Evolutionary conservation across 2,888 invertebrate species (phyloP), one percentile per base, ranked within the genome.

Genomic region (Gandaritis pyraliata): DNA sequence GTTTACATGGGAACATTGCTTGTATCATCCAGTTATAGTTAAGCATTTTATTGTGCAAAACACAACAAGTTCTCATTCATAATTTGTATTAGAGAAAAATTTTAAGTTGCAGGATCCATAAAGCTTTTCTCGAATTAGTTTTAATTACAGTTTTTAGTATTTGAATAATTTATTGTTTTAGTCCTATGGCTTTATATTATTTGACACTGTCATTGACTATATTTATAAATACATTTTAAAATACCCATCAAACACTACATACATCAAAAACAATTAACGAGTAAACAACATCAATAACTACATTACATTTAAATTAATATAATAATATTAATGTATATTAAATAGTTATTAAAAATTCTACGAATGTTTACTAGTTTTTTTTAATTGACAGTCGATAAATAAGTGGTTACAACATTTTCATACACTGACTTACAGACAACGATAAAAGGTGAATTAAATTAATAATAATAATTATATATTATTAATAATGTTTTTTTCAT

Each of bases 321-420:
- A 23, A 23, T 23, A 23, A 23, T 23, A 33, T 33, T 2, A 33
- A 33, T 10, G 33, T 33, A 43, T 43, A 56, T 46, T 47, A 11
- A 47, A 60, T 30, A 15, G 0, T 33, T 54, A 46, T 50, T 46
- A 54, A 63, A 60, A 66, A 49, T 41, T 68, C 64, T 73, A 76
- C 73, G 74, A 74, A 76, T 72, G 74, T 73, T 76, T 70, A 73
- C 73, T 70, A 71, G 36, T 38, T 68, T 72, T 68, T 65, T 33
- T 66, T 46, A 71, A 69, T 70, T 66, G 70, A 71, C 66, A 56
- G 57, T 59, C 30, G 45, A 61, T 58, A 64, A 64, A 62, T 65
- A 58, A 30, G 12, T 46, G 29, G 1, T 30, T 47, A 47, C 6
- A 30, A 10, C 13, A 49, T 53, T 58, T 29, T 58, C 13, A 12